Base-by-base conservation (phyloP, 2,888 invertebrate species). In the Xestia c-nigrum region DNA sequence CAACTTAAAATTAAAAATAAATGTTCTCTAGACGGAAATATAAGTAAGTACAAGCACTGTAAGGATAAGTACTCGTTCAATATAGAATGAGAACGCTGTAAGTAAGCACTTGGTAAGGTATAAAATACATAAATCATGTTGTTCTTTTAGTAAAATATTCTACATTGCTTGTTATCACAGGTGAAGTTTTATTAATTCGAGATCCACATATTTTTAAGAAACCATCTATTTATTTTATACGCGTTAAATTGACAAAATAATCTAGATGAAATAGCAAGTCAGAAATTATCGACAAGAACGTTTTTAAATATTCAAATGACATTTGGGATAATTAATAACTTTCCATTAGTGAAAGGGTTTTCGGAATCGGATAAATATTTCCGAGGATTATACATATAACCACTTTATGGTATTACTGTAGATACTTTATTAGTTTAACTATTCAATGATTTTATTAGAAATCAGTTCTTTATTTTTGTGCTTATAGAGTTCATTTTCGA, bases 91-190 rank as follows among this genome's bases (percentile, higher is more conserved):
- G 69, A 77, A 64, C 38, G 50, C 47, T 72, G 38, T 43, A 59
- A n/a, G n/a, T n/a, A n/a, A n/a, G n/a, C 68, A 80, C 71, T 69
- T 85, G 76, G 40, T 64, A 66, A 52, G 16, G 31, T 61, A 40
- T 40, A 38, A 9, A 16, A 40, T 43, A 65, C 19, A 80, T 64
- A 64, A 74, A 68, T 80, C 46, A 67, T 68, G 21, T 57, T 65
- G 4, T 59, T 67, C 19, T 61, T 52, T 16, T 19, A 72, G 24
- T 65, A 19, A 24, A 69, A 61, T 47, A 65, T 68, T 81, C 40
- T 38, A 65, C n/a, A n/a, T n/a, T n/a, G 64, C 21, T 64, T 68
- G 46, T 59, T 68, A 14, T 63, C 40, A 7, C 21, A 68, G 40
- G 59, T 12, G 46, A 47, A 68, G 46, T 65, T 47, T 65, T 52